phyloP scores from a whole-genome alignment of 2,113 vertebrate species.

The Smithornis capensis region DNA sequence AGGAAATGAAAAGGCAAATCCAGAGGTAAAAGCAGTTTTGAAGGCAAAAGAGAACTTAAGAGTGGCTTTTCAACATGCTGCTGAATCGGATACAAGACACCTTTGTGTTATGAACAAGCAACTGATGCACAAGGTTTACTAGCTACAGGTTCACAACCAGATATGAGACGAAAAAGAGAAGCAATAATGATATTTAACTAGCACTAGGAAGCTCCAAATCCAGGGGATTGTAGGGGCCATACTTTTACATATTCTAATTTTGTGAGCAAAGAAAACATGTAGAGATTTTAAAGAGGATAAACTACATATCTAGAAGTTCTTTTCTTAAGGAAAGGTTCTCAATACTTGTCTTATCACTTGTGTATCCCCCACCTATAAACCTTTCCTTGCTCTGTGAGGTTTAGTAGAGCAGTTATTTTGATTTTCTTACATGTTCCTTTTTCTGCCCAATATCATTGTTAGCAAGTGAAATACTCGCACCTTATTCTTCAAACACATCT shows the following conservation, averaged over 20 bases:
- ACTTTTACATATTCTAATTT: not conserved
- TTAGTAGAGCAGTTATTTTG: not conserved
- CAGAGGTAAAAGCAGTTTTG: not conserved
- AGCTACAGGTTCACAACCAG: not conserved
- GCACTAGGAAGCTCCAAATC: not conserved
- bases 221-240: not conserved
- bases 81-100: not conserved
- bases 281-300: not conserved
- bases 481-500: not conserved
- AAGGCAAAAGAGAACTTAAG: not conserved
- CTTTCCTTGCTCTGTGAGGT: not conserved
- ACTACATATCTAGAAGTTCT: not conserved
- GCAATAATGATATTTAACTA: not conserved
- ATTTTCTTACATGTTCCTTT: rapidly evolving
- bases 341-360: not conserved
- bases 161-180: not conserved
- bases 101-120: not conserved
- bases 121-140: not conserved
- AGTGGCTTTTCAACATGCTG: not conserved
- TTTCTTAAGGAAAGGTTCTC: not conserved
- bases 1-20: not conserved
- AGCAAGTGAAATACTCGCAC: not conserved
- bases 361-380: not conserved
- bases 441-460: not conserved
- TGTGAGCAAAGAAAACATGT: not conserved